Base-by-base conservation (phyloP, 2,797 vertebrate species). In the Labeo calbasu region DNA sequence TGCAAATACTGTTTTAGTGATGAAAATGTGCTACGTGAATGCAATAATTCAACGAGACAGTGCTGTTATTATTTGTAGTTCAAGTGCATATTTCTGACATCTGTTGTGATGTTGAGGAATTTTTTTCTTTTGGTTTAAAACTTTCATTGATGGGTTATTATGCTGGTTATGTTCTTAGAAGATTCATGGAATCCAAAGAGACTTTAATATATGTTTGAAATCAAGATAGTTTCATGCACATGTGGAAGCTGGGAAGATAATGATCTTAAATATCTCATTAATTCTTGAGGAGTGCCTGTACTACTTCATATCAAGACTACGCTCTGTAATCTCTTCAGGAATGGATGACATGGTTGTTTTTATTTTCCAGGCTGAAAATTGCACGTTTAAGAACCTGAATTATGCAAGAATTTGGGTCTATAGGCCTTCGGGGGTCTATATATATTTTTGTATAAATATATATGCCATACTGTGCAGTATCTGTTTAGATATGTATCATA, bases 1-100 rank as follows among this genome's bases (percentile, higher is more conserved):
- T 82, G 70, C 79, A 77, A 28, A 79, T 77, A 81, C 73, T 80
- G 48, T 78, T 85, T 83, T 19, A 17, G 32, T 57, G 21, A 15
- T 32, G 53, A 66, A 59, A 46, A 43, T 14, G 48, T 72, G 25
- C 77, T 28, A 69, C 76, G 36, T 50, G 25, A 66, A 48, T 69
- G 32, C 61, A 40, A 21, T 55, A 68, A 65, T 82, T 83, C 6
- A 66, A 17, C 7, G 28, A 77, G 48, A 82, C 43, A n/a, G 0
- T 40, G 3, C 15, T 66, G 48, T 25, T 78, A 4, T 73, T 40
- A 21, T 50, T 82, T 71, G 28, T 12, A 63, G 15, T 73, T 6
- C 28, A 72, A 81, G 40, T 50, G 19, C 46, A 51, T 55, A 75
- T 65, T 36, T 73, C 21, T 43, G 81, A 5, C 12, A 61, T 61